Evolutionary conservation across 1,140 invertebrate genomes (phyloP), one percentile per base, ranked within the genome.

Genomic region (Pogonus chalceus): DNA sequence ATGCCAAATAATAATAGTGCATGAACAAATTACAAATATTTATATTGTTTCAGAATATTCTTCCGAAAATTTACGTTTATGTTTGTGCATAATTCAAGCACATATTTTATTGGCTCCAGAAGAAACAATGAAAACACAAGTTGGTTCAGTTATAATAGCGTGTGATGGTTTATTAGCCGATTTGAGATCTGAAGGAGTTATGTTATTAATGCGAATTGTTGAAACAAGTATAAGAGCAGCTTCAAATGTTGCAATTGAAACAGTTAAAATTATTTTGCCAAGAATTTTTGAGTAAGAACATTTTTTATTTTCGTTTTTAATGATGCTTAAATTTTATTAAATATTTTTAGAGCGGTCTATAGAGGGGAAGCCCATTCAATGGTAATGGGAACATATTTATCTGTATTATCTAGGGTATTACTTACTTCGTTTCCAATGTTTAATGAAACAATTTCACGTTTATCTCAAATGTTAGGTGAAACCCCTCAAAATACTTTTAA

Each of bases 91-190:
- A 62, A 84, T 87, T 60, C 80, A 89, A 66, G 85, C 84, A 2
- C 94, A 94, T 67, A 77, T 92, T 1, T 68, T 93, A n/a, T 72
- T 96, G 2, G 84, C 81, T 60, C 87, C 89, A 0, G 79, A 83
- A 63, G 79, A 85, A 59, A 91, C 92, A 65, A 76, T 93, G 58
- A 75, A 80, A 56, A 84, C 84, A 23, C 74, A 83, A 58, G 88
- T 87, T 0, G 71, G 71, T 7, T 71, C 76, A 49, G 77, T 92
- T 58, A 78, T 91, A 26, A 71, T 76, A 2, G 75, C 80, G 12
- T 77, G 90, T 52, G 77, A 79, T 56, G 79, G 79, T 31, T 70
- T 92, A 63, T 69, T 94, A 47, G 78, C 78, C 39, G 91, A 95
- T 71, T 78, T 94, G 67, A 76, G 82, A 52, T 75, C 79, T 1